phyloP scores from a whole-genome alignment of 2,888 invertebrate genomes.

The Oscheius sp. region DNA sequence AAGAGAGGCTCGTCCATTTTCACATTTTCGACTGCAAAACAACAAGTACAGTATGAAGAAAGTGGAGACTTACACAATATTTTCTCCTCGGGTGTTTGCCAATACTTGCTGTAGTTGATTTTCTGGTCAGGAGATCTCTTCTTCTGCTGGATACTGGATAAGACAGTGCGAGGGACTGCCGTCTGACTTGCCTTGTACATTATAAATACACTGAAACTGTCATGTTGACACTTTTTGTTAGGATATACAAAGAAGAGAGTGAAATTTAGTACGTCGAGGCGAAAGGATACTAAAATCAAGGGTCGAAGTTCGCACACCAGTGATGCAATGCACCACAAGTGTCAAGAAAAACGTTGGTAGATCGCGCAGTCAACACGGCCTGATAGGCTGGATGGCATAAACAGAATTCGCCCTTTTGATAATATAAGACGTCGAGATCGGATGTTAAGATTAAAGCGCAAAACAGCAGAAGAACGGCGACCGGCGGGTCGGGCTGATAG shows the following conservation, averaged over 20 bases:
- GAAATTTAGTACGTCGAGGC: neutral
- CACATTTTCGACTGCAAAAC: conserved; percentile 19
- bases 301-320: too few relatives aligned
- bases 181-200: conserved; percentile 39
- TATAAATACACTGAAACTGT: conserved; percentile 22
- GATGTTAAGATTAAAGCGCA: conserved; percentile 32
- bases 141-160: conserved; percentile 35
- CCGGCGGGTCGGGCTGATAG: conserved; percentile 28
- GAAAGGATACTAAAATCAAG: too few relatives aligned
- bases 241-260: neutral
- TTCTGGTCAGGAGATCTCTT: conserved; percentile 22
- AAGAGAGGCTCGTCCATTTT: conserved; percentile 33
- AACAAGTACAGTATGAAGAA: neutral
- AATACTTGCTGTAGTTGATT: conserved; percentile 29
- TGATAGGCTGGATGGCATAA: too few relatives aligned
- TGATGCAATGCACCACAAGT: neutral
- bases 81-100: conserved; percentile 35
- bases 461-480: conserved; percentile 35
- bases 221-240: neutral
- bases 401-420: too few relatives aligned
- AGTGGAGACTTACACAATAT: conserved; percentile 23
- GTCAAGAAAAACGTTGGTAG: neutral
- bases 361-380: too few relatives aligned
- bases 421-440: neutral
- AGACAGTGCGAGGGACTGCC: conserved; percentile 35